A percentile compares a stretch with the other conserved stretches of the same genome.
Conservation (phyloP, 2,797 vertebrate genomes). For the Pipistrellus nathusii region DNA sequence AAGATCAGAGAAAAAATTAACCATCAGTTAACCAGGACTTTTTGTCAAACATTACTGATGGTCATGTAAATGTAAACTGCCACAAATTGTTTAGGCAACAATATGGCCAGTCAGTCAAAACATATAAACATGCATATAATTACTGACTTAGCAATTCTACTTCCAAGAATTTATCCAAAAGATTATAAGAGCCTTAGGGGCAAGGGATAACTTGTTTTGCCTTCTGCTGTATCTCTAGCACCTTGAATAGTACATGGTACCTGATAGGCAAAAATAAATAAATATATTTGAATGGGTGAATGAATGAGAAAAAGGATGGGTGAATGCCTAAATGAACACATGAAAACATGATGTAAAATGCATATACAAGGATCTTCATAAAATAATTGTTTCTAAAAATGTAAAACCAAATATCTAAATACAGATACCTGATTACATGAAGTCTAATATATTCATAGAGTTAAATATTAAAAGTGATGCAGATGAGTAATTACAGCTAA, state of each 20-base stretch:
- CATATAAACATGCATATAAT: neutral
- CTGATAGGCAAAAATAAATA: neutral
- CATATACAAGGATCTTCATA: neutral
- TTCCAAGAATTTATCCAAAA: neutral
- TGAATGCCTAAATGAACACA: neutral
- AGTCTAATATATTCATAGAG: neutral
- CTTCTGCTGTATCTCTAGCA: neutral
- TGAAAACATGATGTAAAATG: neutral
- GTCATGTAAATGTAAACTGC: neutral
- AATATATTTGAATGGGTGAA: neutral
- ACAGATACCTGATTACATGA: neutral
- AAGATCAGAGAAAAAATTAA: neutral
- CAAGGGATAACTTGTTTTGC: neutral
- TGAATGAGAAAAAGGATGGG: neutral
- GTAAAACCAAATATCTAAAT: neutral
- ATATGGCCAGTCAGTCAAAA: neutral
- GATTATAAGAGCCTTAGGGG: neutral
- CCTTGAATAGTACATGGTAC: neutral
- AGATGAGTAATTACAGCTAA: neutral
- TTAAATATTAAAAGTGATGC: slow-evolving; percentile 45
- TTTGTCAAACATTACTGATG: neutral
- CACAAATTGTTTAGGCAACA: neutral
- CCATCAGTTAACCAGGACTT: neutral
- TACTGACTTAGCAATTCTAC: neutral
- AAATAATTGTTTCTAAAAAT: neutral